Conservation (phyloP, 2,888 invertebrate species). For the Latrodectus hesperus region DNA sequence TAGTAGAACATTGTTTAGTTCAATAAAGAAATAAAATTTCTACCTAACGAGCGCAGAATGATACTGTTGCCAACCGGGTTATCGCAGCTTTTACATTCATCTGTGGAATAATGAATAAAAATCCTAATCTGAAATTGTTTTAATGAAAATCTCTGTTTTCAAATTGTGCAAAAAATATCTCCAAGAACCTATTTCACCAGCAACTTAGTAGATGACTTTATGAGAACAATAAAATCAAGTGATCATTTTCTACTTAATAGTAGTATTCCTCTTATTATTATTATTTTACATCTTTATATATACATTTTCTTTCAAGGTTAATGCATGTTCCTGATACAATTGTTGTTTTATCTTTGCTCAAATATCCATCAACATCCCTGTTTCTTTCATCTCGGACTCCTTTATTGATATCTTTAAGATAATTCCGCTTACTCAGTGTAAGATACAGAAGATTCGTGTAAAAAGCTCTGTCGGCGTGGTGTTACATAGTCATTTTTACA, state of each 20-base stretch:
- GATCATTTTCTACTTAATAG: neutral
- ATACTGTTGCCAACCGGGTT: too few relatives aligned
- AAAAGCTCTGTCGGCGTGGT: conserved; percentile 22
- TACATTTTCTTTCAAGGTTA: conserved; percentile 42
- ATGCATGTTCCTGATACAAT: conserved; percentile 49
- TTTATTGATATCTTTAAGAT: neutral
- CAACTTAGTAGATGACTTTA: neutral
- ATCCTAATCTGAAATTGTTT: too few relatives aligned
- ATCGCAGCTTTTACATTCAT: too few relatives aligned
- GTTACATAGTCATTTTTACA: conserved; percentile 49
- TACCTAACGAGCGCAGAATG: too few relatives aligned
- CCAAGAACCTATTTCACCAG: too few relatives aligned
- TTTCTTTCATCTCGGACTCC: conserved; percentile 30
- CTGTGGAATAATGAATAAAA: too few relatives aligned
- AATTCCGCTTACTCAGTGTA: conserved; percentile 25
- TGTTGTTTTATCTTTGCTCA: conserved; percentile 28
- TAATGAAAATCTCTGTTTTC: too few relatives aligned
- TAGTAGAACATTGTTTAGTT: too few relatives aligned
- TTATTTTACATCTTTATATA: neutral
- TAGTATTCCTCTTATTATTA: neutral
- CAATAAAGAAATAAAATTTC: too few relatives aligned
- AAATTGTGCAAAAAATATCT: too few relatives aligned
- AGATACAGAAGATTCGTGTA: conserved; percentile 22
- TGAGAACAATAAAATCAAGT: conserved; percentile 2
- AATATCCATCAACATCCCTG: conserved; percentile 30